Base-by-base conservation (phyloP, 2,113 vertebrate species). In the Craseonycteris thonglongyai region DNA sequence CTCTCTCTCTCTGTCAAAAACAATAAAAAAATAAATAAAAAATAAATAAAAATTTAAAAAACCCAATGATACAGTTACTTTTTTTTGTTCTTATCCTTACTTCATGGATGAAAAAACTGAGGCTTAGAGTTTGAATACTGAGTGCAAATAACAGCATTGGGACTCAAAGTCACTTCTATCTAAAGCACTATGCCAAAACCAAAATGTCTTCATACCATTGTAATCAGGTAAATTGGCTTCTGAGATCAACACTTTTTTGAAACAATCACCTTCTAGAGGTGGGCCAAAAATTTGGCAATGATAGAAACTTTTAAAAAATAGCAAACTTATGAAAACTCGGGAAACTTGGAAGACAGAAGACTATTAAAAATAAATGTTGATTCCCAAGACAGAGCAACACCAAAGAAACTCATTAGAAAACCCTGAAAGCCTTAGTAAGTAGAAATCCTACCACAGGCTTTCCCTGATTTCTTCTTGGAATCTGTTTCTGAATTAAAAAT, bases 181-280 rank as follows among this genome's bases (percentile, higher is more conserved):
- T 94, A 91, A 86, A 89, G 33, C 28, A 91, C 24, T 81, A 72
- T n/a, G 26, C 47, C 72, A 93, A 97, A 90, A 58, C 24, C 30
- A 72, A 79, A 94, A 82, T 74, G 8, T 63, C 35, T 28, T 82
- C 54, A 56, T 45, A 71, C n/a, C 28, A 74, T 0, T 90, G 45
- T 90, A 65, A 76, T 66, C 24, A 88, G 30, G 49, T 63, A 58
- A 61, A 72, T 5, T 79, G 56, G 49, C 35, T 90, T 81, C 10
- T 4, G 59, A 76, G 33, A 88, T 19, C n/a, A 89, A 33, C 0
- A 61, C 1, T 12, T 83, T 83, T 87, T 80, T 79, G 40, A 94
- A n/a, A 95, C 15, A 56, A 78, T 75, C 47, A 40, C 40, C 14
- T 59, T 92, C 49, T 51, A 79, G 33, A 0, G 8, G 49, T 26